Conservation (phyloP, 2,888 invertebrate species). For the Epistrophe eligans region DNA sequence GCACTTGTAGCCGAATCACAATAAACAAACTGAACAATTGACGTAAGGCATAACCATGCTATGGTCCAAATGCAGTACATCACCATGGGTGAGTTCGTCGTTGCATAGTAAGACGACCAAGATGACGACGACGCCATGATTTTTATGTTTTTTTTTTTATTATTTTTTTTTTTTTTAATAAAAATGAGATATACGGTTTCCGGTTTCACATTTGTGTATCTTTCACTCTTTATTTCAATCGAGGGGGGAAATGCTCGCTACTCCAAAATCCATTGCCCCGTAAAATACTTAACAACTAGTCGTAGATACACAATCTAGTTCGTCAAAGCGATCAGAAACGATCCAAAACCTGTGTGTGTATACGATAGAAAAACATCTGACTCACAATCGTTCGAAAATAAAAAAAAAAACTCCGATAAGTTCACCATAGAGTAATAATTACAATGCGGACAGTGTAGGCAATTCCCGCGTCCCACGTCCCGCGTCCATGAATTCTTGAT, state of each 20-base stretch:
- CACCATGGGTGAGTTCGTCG: conserved; percentile 66
- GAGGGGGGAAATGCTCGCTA: conserved; percentile 56
- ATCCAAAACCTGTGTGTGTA: conserved; percentile 62
- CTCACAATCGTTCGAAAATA: conserved; percentile 49
- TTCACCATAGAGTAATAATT: conserved; percentile 55
- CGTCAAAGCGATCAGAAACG: conserved; percentile 39
- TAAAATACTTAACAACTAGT: conserved; percentile 32
- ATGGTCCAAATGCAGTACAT: conserved; percentile 72
- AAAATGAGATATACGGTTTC: conserved; percentile 57
- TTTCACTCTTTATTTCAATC: conserved; percentile 63
- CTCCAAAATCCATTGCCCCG: conserved; percentile 69
- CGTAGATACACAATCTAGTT: conserved; percentile 66
- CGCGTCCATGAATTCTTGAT: conserved; percentile 12
- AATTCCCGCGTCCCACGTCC: conserved; percentile 6
- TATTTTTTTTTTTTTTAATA: conserved; percentile 26
- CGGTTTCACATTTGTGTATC: conserved; percentile 73
- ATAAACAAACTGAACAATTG: conserved; percentile 68
- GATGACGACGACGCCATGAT: conserved; percentile 64
- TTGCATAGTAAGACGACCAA: conserved; percentile 51
- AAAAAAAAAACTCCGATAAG: conserved; percentile 29
- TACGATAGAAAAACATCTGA: conserved; percentile 52
- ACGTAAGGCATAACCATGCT: conserved; percentile 59
- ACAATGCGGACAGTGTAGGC: conserved; percentile 37
- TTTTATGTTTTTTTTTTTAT: conserved; percentile 18
- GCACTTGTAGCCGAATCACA: conserved; percentile 67